phyloP scores from a whole-genome alignment of 2,888 invertebrate species.

The Reticulitermes lucifugus region DNA sequence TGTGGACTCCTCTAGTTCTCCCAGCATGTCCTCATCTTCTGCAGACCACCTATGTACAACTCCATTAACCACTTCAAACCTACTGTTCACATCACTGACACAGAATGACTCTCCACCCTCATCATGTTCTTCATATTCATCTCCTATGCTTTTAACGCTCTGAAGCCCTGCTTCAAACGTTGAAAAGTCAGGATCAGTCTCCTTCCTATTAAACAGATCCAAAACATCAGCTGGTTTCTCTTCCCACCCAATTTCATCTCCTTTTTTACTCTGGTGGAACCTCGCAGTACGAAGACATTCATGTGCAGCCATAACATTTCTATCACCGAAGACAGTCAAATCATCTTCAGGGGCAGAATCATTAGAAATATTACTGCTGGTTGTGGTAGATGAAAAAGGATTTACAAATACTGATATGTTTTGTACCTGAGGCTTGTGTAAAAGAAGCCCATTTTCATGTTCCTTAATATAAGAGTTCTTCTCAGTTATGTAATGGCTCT shows the following conservation, averaged over 20 bases:
- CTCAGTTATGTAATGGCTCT: slow-evolving; percentile 64
- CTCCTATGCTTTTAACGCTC: slow-evolving; percentile 6
- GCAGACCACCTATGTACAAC: slow-evolving; percentile 30
- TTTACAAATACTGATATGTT: slow-evolving; percentile 77
- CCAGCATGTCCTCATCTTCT: slow-evolving; percentile 2
- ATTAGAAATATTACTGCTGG: slow-evolving; percentile 60
- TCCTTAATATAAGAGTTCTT: slow-evolving; percentile 62
- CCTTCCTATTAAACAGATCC: background rate
- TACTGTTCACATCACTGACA: slow-evolving; percentile 11
- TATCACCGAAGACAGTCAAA: slow-evolving; percentile 52
- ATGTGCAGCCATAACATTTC: slow-evolving; percentile 55
- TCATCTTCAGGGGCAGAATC: slow-evolving; percentile 62
- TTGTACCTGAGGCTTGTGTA: slow-evolving; percentile 64
- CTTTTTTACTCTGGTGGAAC: slow-evolving; percentile 53
- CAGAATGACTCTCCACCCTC: slow-evolving; percentile 23
- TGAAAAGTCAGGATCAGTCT: background rate
- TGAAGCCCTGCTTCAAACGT: background rate
- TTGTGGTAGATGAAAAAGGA: slow-evolving; percentile 65
- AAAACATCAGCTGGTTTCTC: slow-evolving; percentile 25
- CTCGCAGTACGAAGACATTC: slow-evolving; percentile 61
- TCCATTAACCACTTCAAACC: slow-evolving; percentile 12
- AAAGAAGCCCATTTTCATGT: slow-evolving; percentile 66
- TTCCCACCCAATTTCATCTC: slow-evolving; percentile 7
- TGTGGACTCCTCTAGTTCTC: slow-evolving; percentile 68
- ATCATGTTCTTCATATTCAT: slow-evolving; percentile 26